These are phyloP conservation scores for rat (Rattus norvegicus) DNA, from an alignment of 2,113 vertebrate genomes.

Conservation along the genomic window GRCr8 NC_086026.1:117747501-117748000, in stretches of 20 bases:
- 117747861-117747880: neutral
- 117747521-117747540: neutral
- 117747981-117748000: neutral
- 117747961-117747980: neutral
- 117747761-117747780: neutral
- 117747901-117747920: neutral
- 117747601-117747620: neutral
- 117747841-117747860: constrained; percentile 6
- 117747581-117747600: neutral
- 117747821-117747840: neutral
- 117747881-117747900: neutral
- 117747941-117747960: neutral
- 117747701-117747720: neutral
- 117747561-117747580: neutral
- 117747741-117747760: neutral
- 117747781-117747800: neutral
- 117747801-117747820: neutral
- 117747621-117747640: neutral
- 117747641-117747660: neutral
- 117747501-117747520: neutral
- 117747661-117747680: neutral
- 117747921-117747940: neutral
- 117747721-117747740: neutral
- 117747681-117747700: neutral
- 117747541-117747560: constrained; percentile 1